Evolutionary conservation across 1,140 invertebrate genomes (phyloP).

Genomic region (Trichoplusia ni): DNA sequence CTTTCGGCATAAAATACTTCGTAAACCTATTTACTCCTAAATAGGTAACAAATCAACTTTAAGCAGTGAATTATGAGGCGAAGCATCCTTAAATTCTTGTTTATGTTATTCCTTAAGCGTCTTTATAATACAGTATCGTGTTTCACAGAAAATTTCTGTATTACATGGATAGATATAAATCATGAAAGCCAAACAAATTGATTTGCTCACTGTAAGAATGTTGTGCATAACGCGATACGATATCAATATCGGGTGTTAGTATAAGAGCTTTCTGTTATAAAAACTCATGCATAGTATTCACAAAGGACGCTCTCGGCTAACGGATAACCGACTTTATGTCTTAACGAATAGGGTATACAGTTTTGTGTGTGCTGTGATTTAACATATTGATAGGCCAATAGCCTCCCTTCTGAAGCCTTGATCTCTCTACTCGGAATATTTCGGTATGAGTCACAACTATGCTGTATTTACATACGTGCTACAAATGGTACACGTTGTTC

Average conservation of each 20-base stretch:
- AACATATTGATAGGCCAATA: conserved; percentile 47
- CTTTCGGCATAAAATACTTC: conserved; percentile 7
- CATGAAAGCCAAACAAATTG: background rate
- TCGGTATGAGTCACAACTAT: conserved; percentile 43
- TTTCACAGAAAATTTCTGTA: too few relatives aligned
- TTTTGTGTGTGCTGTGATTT: conserved; percentile 10
- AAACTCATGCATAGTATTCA: conserved; percentile 22
- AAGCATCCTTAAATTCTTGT: too few relatives aligned
- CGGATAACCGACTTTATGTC: conserved; percentile 27
- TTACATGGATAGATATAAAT: too few relatives aligned
- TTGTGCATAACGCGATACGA: conserved; percentile 10
- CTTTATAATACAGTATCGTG: too few relatives aligned
- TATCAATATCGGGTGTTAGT: conserved; percentile 17
- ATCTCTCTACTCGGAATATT: conserved; percentile 45
- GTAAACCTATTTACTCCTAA: too few relatives aligned
- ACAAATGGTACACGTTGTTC: conserved; percentile 12
- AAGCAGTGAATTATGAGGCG: too few relatives aligned
- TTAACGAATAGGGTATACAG: background rate
- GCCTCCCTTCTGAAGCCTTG: conserved; percentile 49
- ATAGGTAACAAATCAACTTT: too few relatives aligned
- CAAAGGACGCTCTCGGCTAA: conserved; percentile 12
- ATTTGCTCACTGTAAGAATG: conserved; percentile 6
- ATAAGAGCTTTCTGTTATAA: conserved; percentile 34
- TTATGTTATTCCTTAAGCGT: too few relatives aligned
- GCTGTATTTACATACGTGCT: conserved; percentile 31